phyloP scores from a whole-genome alignment of 2,888 invertebrate species.

The Tenthredo notha region DNA sequence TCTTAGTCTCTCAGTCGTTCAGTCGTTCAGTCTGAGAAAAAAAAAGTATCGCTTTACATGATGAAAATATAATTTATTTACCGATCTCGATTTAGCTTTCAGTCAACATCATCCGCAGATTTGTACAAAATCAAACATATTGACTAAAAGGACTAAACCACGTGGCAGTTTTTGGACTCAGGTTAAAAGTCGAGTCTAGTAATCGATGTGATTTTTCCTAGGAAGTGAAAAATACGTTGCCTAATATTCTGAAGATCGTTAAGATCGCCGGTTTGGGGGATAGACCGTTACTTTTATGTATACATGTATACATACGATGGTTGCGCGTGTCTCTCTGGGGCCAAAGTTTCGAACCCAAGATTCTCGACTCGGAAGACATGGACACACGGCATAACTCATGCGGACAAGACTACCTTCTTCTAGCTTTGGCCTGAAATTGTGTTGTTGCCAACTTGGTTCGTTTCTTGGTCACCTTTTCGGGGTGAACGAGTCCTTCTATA shows the following conservation, averaged over 20 bases:
- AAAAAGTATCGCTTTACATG: background rate
- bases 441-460: constrained; percentile 37
- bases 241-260: background rate
- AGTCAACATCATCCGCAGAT: background rate
- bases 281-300: constrained; percentile 22
- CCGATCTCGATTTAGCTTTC: background rate
- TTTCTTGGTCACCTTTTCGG: constrained; percentile 30
- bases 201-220: background rate
- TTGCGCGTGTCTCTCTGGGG: constrained; percentile 12
- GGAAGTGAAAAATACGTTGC: background rate
- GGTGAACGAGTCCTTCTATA: constrained; percentile 28
- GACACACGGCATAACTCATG: constrained; percentile 15
- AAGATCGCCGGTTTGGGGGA: constrained; percentile 7
- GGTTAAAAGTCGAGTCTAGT: background rate
- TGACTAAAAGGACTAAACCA: background rate
- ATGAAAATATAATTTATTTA: background rate
- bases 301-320: background rate
- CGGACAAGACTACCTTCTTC: background rate
- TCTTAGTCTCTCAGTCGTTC: background rate
- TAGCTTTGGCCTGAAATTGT: constrained; percentile 2
- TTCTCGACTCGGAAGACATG: background rate
- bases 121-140: background rate
- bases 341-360: background rate
- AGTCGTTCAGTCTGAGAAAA: no score
- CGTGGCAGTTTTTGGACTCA: background rate